Base-by-base conservation (phyloP, 2,888 invertebrate species). In the Drosophila atroscutellata region DNA sequence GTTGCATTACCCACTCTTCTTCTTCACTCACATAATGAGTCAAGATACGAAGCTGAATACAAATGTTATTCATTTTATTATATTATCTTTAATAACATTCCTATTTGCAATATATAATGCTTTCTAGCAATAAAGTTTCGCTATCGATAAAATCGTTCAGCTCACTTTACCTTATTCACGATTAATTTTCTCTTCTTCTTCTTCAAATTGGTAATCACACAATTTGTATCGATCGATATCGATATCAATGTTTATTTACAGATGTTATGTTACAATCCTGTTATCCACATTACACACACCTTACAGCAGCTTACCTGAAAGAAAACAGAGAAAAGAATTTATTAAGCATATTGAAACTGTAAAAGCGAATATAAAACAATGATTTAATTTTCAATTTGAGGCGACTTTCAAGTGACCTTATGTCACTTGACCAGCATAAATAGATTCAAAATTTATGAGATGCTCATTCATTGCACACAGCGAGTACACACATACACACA, bases 231-330 rank as follows among this genome's bases (percentile, higher is more conserved):
- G 9, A 32, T 32, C 9, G 30, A 9, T 32, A 32, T 32, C 9
- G 30, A 32, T 32, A 32, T 32, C 9, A 32, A 9, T 32, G 30
- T 9, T 9, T 9, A 9, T 3, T 32, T 32, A 32, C 30, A 30
- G 30, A 32, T 32, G 30, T 30, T 30, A 30, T 30, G 30, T 32
- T 32, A 3, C 11, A 32, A 1, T 32, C 3, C 32, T 3, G 30
- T 32, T 32, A 32, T 32, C 30, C 30, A 0, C 9, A 32, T 32
- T 32, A 32, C 32, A 32, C 32, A 32, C 32, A 9, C 0, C 3
- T 42, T 11, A 20, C 26, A 26, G 9, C 15, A 55, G 24, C 71
- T 59, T 70, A 69, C 71, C 71, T 70, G 71, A 69, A 70, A 8
- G 42, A 15, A 24, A 45, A 15, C 8, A 24, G 32, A 11, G 45